Evolutionary conservation across 2,888 invertebrate species (phyloP), one percentile per base, ranked within the genome.

Genomic region (Plemyria rubiginata): DNA sequence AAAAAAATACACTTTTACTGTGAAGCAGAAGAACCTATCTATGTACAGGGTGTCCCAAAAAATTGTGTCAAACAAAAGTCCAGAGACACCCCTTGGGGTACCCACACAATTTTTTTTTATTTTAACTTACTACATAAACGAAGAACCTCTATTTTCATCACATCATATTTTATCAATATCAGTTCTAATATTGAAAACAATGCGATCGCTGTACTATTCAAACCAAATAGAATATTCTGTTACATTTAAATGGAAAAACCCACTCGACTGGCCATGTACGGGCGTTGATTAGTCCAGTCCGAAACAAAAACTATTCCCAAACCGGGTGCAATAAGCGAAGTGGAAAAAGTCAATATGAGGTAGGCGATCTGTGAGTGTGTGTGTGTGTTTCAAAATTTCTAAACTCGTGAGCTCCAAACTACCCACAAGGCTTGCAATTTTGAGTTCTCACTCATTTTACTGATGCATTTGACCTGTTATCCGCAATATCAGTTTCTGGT

Each of bases 261-360:
- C 78, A 79, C 79, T 79, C 78, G 77, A 76, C 73, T 78, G 75
- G 80, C 79, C 79, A 83, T 85, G 84, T 85, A 81, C 84, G 76
- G 80, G 84, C 87, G 88, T 90, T 91, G 90, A 91, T 92, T 92
- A 92, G 90, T 87, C 80, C 82, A 81, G 81, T 16, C 78, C 79
- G 86, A 84, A 88, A 89, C 86, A 89, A 88, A 91, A 91, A 90
- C 90, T 90, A 91, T 90, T 88, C 86, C 86, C 86, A 81, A 88
- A 90, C 85, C 79, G 82, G 76, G 78, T 74, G 86, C 82, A 87
- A 84, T 84, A 87, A 90, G 86, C 88, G 89, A 89, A 87, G 89
- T 83, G 90, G 90, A 92, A 91, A 91, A 90, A 90, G 88, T 88
- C 90, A 86, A 90, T 91, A 91, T 87, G 85, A 81, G 81, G 74